Evolutionary conservation across 2,888 invertebrate genomes (phyloP), one percentile per base, ranked within the genome.

Genomic region (Xestia ashworthii): DNA sequence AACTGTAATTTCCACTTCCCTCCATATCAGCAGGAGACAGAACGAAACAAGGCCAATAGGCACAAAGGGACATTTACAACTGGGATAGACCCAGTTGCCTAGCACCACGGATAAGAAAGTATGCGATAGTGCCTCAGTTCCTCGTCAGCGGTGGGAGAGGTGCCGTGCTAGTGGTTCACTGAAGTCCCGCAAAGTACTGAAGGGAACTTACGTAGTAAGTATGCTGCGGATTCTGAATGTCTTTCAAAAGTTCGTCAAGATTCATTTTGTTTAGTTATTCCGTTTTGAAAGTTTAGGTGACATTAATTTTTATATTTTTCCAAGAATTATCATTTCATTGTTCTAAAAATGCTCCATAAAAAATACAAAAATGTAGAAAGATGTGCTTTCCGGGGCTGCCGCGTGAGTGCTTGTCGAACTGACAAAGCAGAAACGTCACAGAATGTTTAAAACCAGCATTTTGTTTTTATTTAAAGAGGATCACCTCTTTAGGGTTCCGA

Each of bases 121-220:
- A 25, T 6, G 14, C 14, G 2, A 14, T 25, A 14, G 14, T 58
- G 1, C 14, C 14, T 22, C 41, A 41, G 38, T 12, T 65, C n/a
- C n/a, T 65, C 41, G 14, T 65, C n/a, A 41, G 0, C n/a, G 14
- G 41, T 41, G 14, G 14, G 22, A 64, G n/a, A 41, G 22, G 2
- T 64, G 22, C 5, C 22, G 14, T n/a, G 32, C 14, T 41, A 4
- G n/a, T 14, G 41, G 5, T 64, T 41, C 3, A 41, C 5, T 62
- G 2, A 62, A 64, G 22, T 12, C 25, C 25, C 22, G 6, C 22
- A 14, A n/a, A 25, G 6, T 41, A 38, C 12, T 62, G 6, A n/a
- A 14, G 64, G 6, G n/a, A 41, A 78, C 87, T 87, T 75, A 87
- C 87, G 58, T 83, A 85, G 71, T 85, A 83, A 14, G 71, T 50